A percentile compares a stretch with the other conserved stretches of the same genome.
Conservation (phyloP, 2,113 vertebrate species). For the Clupea harengus region DNA sequence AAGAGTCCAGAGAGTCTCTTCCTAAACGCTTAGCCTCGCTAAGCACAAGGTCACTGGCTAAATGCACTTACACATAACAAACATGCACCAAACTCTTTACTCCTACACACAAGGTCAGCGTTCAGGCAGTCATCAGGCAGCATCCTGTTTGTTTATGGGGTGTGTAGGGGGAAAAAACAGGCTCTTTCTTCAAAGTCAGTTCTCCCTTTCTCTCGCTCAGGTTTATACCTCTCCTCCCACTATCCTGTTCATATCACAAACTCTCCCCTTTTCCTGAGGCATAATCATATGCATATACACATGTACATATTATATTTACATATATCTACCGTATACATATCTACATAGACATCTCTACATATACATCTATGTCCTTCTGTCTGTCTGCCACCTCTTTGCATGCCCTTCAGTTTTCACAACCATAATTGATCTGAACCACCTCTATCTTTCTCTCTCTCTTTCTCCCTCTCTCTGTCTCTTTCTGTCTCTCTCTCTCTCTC, state of each 20-base stretch:
- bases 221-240: neutral
- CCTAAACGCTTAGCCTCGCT: neutral
- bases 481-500: neutral
- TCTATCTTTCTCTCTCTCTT: neutral
- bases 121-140: neutral
- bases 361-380: neutral
- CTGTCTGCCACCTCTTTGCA: neutral
- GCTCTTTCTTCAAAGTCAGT: no score
- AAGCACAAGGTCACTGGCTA: neutral
- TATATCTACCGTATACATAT: no score
- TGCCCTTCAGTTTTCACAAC: neutral
- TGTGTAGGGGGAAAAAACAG: neutral
- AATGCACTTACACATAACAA: neutral
- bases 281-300: no score
- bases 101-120: constrained; percentile 8
- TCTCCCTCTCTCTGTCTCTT: neutral
- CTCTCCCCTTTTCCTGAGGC: neutral
- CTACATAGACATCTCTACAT: no score
- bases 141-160: constrained; percentile 3
- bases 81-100: no score
- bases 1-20: neutral
- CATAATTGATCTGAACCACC: no score
- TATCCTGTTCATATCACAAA: neutral
- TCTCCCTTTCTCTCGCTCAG: no score
- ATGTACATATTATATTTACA: no score